These are phyloP conservation scores for Trichonephila clavipes DNA, from an alignment of 1,140 invertebrate genomes.

Conservation along the genomic window DNA sequence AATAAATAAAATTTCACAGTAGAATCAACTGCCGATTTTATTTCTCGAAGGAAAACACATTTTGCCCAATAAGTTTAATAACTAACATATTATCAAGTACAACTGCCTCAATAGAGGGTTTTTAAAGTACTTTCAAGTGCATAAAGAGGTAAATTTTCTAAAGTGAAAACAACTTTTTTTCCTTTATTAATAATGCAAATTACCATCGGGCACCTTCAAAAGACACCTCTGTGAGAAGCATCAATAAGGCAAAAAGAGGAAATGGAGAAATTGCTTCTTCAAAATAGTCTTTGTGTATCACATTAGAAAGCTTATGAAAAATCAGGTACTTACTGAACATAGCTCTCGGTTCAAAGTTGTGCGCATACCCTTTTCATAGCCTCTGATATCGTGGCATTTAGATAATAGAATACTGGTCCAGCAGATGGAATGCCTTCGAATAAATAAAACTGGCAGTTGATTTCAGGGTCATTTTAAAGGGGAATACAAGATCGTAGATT, in stretches of 20 bases:
- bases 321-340: conserved; percentile 75
- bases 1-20: not conserved
- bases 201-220: conserved; percentile 52
- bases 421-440: not conserved
- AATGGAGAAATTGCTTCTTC: conserved; percentile 56
- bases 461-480: not conserved
- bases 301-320: conserved; percentile 74
- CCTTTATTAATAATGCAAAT: conserved; percentile 5
- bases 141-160: conserved; percentile 43
- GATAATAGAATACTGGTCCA: conserved; percentile 64
- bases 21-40: not conserved
- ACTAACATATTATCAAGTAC: conserved; percentile 1
- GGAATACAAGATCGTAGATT: not conserved
- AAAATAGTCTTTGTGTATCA: conserved; percentile 70
- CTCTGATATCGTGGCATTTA: conserved; percentile 64
- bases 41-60: not conserved
- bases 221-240: conserved; percentile 61
- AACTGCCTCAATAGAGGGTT: not conserved
- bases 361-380: conserved; percentile 74
- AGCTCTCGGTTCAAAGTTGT: conserved; percentile 72
- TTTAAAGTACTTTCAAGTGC: conserved; percentile 12
- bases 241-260: conserved; percentile 69
- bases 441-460: conserved; percentile 25
- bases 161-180: conserved; percentile 24
- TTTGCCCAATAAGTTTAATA: conserved; percentile 3